Evolutionary conservation across 2,888 invertebrate genomes (phyloP).

Genomic region (Cephus sareptanus): DNA sequence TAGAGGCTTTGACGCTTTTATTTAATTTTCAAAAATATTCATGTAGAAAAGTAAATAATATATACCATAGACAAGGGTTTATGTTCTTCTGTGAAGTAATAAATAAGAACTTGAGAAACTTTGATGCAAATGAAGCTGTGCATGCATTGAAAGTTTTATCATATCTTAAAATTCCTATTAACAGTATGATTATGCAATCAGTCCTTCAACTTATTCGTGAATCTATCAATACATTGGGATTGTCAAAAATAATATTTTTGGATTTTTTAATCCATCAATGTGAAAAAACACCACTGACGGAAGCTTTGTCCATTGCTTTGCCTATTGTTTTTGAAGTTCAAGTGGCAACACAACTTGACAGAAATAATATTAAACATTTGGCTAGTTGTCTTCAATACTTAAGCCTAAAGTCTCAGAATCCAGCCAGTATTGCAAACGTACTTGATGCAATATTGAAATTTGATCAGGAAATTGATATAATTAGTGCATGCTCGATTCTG

Average conservation of each 20-base stretch:
- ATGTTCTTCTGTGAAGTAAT: slow-evolving; percentile 33
- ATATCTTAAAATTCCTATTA: slow-evolving; percentile 40
- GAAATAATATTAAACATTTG: slow-evolving; percentile 68
- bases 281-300: slow-evolving; percentile 70
- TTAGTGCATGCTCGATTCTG: slow-evolving; percentile 66
- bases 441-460: slow-evolving; percentile 9
- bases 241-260: slow-evolving; percentile 74
- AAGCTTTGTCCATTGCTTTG: slow-evolving; percentile 74
- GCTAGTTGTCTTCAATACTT: slow-evolving; percentile 69
- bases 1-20: slow-evolving; percentile 70
- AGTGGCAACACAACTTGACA: slow-evolving; percentile 70
- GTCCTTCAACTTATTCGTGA: slow-evolving; percentile 70
- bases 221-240: slow-evolving; percentile 71
- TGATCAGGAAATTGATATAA: slow-evolving; percentile 47
- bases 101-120: slow-evolving; percentile 8
- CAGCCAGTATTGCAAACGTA: slow-evolving; percentile 5
- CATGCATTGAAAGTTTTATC: slow-evolving; percentile 5
- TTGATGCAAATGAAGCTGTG: slow-evolving; percentile 11
- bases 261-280: slow-evolving; percentile 71
- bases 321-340: slow-evolving; percentile 77
- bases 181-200: too few species aligned
- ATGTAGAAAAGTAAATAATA: slow-evolving; percentile 41
- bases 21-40: slow-evolving; percentile 70
- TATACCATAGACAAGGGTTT: slow-evolving; percentile 26
- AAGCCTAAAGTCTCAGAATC: slow-evolving; percentile 15